These are phyloP conservation scores for Tribolium madens DNA, from an alignment of 1,140 invertebrate genomes.

Conservation along the genomic window DNA sequence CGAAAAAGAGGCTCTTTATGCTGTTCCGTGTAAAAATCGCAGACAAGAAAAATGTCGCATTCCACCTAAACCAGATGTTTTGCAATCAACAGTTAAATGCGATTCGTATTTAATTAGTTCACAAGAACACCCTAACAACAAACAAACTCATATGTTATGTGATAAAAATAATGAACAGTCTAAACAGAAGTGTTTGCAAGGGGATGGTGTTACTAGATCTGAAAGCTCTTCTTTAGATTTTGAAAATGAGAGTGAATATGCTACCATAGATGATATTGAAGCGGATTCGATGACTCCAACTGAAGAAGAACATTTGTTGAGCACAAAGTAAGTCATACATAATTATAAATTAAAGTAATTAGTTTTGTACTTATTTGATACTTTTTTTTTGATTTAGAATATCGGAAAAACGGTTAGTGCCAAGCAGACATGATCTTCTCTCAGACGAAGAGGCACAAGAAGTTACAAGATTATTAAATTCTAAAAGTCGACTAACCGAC, in stretches of 20 bases:
- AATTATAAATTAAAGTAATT: too few relatives aligned
- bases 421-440: slow-evolving; percentile 80
- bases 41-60: not conserved
- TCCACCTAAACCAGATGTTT: slow-evolving; percentile 22
- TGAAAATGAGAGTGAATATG: slow-evolving; percentile 68
- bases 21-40: slow-evolving; percentile 57
- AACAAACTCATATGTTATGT: not conserved
- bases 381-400: slow-evolving; percentile 72
- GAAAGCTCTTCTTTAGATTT: slow-evolving; percentile 61
- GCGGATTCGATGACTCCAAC: slow-evolving; percentile 84
- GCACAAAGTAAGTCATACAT: slow-evolving; percentile 78
- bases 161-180: not conserved
- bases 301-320: slow-evolving; percentile 85
- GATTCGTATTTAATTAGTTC: not conserved
- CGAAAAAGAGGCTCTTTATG: slow-evolving; percentile 60
- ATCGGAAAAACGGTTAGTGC: slow-evolving; percentile 84
- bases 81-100: not conserved
- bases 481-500: slow-evolving; percentile 66
- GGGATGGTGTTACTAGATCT: not conserved
- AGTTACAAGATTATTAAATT: slow-evolving; percentile 81
- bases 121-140: not conserved
- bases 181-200: not conserved
- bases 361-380: slow-evolving; percentile 51
- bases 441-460: slow-evolving; percentile 89
- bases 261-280: slow-evolving; percentile 69